A percentile compares a stretch with the other conserved stretches of the same genome.
These are phyloP conservation scores for Tachuris rubrigastra DNA, from an alignment of 2,113 vertebrate genomes.

Conservation along the genomic window DNA sequence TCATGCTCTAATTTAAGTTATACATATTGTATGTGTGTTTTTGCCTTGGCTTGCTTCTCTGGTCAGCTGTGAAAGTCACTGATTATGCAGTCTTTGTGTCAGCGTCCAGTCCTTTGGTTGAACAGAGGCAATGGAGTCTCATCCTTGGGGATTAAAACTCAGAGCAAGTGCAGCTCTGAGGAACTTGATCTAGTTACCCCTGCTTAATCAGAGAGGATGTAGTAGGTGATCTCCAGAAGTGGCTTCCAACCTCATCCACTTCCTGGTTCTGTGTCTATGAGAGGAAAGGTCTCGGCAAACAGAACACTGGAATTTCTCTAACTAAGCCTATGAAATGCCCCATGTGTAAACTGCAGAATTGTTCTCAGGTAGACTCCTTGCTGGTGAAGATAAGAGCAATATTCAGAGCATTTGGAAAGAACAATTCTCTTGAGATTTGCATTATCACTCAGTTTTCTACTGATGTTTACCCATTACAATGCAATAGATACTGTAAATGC, in stretches of 20 bases:
- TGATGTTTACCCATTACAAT: not conserved
- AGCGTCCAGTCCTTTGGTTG: not conserved
- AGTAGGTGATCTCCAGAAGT: not conserved
- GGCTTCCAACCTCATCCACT: not conserved
- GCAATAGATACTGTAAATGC: not conserved
- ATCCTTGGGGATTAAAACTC: not conserved
- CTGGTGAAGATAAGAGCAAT: not conserved
- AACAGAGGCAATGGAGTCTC: not conserved
- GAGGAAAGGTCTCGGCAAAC: not conserved
- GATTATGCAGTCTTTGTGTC: not conserved
- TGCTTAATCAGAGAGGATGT: not conserved
- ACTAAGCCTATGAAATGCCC: not conserved
- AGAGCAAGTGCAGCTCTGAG: not conserved
- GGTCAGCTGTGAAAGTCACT: conserved; percentile 30
- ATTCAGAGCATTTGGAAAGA: not conserved
- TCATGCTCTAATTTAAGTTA: not conserved
- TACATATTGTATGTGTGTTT: not conserved
- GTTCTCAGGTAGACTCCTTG: not conserved
- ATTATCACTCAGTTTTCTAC: not conserved
- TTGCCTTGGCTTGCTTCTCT: conserved; percentile 21
- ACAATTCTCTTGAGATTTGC: not conserved
- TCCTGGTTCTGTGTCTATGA: not conserved
- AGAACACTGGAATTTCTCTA: not conserved
- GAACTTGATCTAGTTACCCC: not conserved
- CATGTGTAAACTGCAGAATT: not conserved